Base-by-base conservation (phyloP, 2,113 vertebrate genomes). In the Sceloporus undulatus region DNA sequence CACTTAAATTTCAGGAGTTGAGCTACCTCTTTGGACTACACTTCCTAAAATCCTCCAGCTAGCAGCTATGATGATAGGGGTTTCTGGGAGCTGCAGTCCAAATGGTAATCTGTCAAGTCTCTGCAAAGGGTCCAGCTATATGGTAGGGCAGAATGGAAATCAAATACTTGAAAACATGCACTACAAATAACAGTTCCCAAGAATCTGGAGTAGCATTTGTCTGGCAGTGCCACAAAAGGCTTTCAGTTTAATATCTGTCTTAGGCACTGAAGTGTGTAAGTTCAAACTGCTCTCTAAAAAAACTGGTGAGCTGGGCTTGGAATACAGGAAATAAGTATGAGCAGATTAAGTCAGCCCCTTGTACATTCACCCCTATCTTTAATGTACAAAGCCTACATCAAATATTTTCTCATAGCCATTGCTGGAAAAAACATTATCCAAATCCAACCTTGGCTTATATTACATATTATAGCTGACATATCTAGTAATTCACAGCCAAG, bases 401-500 rank as follows among this genome's bases (percentile, higher is more conserved):
- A 94, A 91, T 92, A 90, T 94, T 95, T 95, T 92, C 89, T 94
- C 94, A 92, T 92, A 91, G 84, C 83, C 48, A 74, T 93, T 90
- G 81, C 88, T 95, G 89, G 93, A 93, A 91, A 91, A 93, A 80
- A 80, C 14, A 19, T 85, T 91, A 94, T 93, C 94, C 93, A 92
- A 95, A 92, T 93, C 79, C 81, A 93, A 21, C 18, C 91, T 89
- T 90, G 92, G 93, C 54, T 95, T 94, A 74, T 89, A 91, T 86
- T 82, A 70, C 62, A 70, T 38, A 83, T 95, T 95, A 94, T 92
- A 91, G 88, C 92, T 92, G 94, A 95, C 94, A 96, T 94, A 96
- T 95, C 95, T 86, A 88, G 93, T 93, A 94, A 95, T 95, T 95
- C 94, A 93, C 85, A 91, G 92, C 92, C 94, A 94, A 90, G 94